Evolutionary conservation across 2,797 vertebrate species (phyloP).

Genomic region (Aeoliscus strigatus): DNA sequence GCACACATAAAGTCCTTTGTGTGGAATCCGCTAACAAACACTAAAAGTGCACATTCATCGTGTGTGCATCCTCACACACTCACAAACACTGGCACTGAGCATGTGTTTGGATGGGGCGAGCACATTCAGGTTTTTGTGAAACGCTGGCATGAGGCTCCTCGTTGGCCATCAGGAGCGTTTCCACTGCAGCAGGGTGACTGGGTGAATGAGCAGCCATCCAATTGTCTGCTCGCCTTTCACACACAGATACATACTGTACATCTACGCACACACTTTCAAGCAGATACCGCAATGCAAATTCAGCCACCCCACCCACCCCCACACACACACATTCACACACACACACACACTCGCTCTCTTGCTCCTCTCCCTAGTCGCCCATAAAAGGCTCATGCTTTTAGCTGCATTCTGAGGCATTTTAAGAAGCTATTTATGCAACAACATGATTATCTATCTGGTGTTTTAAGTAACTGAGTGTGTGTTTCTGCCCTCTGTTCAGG

Average conservation of each 20-base stretch:
- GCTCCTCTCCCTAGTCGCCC: conserved; percentile 42
- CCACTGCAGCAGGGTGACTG: conserved; percentile 49
- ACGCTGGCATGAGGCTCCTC: conserved; percentile 50
- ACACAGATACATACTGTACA: conserved; percentile 6
- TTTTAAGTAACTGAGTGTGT: conserved; percentile 31
- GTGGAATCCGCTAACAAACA: too few relatives aligned
- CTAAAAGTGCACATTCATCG: conserved; percentile 1
- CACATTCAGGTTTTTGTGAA: conserved; percentile 52
- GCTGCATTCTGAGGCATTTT: conserved; percentile 51
- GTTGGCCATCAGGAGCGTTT: conserved; percentile 49
- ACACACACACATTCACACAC: too few relatives aligned
- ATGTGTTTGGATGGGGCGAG: conserved; percentile 63
- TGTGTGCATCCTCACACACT: conserved; percentile 9
- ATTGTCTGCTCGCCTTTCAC: conserved; percentile 27
- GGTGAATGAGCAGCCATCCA: conserved; percentile 50
- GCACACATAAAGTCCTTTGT: too few relatives aligned
- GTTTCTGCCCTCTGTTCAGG: conserved; percentile 40
- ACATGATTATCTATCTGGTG: conserved; percentile 55
- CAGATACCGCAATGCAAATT: conserved; percentile 36
- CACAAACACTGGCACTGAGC: conserved; percentile 50
- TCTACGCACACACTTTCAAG: conserved; percentile 4
- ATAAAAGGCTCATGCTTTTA: conserved; percentile 54
- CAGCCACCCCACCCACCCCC: conserved; percentile 16
- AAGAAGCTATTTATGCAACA: conserved; percentile 59
- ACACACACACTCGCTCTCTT: conserved; percentile 22